Evolutionary conservation across 2,888 invertebrate species (phyloP).

Genomic region (Melanostoma mellinum): DNA sequence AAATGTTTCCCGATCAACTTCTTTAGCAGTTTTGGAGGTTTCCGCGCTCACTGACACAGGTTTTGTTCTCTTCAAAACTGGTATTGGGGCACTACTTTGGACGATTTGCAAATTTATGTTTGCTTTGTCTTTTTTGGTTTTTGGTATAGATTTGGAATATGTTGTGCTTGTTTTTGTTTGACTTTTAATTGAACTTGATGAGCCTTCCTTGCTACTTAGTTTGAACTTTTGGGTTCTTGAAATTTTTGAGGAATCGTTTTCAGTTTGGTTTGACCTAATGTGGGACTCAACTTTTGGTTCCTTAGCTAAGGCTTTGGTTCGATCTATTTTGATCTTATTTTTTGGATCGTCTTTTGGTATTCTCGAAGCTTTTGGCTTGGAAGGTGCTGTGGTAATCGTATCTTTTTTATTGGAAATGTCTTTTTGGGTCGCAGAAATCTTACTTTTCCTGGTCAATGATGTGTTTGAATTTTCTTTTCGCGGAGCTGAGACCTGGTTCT

Average conservation of each 20-base stretch:
- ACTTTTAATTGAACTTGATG: background rate
- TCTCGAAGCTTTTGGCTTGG: background rate
- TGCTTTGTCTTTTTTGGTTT: slow-evolving; percentile 47
- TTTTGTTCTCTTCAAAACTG: background rate
- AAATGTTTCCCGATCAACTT: slow-evolving; percentile 11
- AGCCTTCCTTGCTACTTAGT: too few species aligned
- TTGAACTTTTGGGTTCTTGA: too few species aligned
- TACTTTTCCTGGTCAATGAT: too few species aligned
- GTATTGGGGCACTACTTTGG: background rate
- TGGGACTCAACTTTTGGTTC: too few species aligned
- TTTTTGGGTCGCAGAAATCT: too few species aligned
- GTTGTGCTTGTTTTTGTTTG: background rate
- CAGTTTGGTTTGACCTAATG: background rate
- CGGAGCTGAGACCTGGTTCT: too few species aligned
- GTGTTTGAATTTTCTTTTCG: too few species aligned
- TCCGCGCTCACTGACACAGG: slow-evolving; percentile 72
- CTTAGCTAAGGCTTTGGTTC: too few species aligned
- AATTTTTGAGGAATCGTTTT: background rate
- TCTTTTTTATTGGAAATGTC: background rate
- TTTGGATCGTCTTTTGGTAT: slow-evolving; percentile 3
- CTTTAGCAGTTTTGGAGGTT: slow-evolving; percentile 76
- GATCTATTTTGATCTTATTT: background rate
- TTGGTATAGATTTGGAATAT: slow-evolving; percentile 27
- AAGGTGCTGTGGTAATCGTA: background rate
- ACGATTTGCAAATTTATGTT: slow-evolving; percentile 36